phyloP scores from a whole-genome alignment of 2,113 vertebrate genomes.

The Macroglossus sobrinus region DNA sequence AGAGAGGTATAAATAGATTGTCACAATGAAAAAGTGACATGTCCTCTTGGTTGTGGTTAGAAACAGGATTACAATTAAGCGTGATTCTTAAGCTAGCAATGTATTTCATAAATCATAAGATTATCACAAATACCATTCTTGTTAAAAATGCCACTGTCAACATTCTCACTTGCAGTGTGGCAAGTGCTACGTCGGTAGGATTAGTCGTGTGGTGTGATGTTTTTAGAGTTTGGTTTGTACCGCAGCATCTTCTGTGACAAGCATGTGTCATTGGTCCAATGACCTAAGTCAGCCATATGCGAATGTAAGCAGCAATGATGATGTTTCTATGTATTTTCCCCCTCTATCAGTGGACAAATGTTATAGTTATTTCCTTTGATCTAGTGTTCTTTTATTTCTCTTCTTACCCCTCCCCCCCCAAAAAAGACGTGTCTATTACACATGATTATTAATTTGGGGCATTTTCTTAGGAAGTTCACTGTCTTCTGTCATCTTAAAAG shows the following conservation, averaged over 20 bases:
- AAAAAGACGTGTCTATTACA: not conserved
- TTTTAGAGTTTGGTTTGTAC: not conserved
- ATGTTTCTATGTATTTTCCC: not conserved
- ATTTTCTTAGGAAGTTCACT: slow-evolving; percentile 28
- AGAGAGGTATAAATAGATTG: slow-evolving; percentile 28
- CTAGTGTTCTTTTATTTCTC: not conserved
- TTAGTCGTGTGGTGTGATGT: not conserved
- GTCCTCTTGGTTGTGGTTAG: slow-evolving; percentile 1
- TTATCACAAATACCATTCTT: not conserved
- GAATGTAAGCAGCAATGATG: not conserved
- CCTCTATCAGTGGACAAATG: not conserved
- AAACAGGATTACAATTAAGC: slow-evolving; percentile 40
- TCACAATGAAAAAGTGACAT: slow-evolving; percentile 9
- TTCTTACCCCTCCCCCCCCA: not conserved
- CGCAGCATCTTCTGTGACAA: not conserved
- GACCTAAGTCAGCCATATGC: not conserved
- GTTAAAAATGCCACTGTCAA: not conserved
- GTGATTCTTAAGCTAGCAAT: not conserved
- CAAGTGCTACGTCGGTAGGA: not conserved
- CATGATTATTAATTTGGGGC: not conserved
- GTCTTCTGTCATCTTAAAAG: slow-evolving; percentile 52
- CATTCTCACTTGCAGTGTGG: not conserved
- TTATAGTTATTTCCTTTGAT: not conserved
- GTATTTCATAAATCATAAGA: not conserved
- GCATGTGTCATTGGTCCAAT: not conserved